Evolutionary conservation across 1,140 invertebrate genomes (phyloP).

Genomic region (Eumaeus atala): DNA sequence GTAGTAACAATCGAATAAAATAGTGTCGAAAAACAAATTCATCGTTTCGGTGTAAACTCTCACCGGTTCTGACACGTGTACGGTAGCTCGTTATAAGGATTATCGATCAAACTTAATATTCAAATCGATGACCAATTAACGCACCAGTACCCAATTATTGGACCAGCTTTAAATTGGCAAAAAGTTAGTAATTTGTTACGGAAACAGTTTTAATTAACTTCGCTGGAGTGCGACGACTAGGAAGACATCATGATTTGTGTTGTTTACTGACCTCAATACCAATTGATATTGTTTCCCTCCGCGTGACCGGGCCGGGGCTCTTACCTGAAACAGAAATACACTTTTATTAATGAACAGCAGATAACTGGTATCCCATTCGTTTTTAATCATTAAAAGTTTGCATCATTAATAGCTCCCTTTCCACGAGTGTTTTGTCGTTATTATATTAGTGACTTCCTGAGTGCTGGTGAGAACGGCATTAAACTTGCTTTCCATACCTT

Average conservation of each 20-base stretch:
- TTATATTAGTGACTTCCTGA: too few species aligned
- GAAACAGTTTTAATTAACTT: slow-evolving; percentile 29
- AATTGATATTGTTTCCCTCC: slow-evolving; percentile 13
- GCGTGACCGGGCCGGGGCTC: slow-evolving; percentile 5
- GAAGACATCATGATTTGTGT: slow-evolving; percentile 25
- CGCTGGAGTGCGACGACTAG: slow-evolving; percentile 12
- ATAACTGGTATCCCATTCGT: too few species aligned
- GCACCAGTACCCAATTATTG: background rate
- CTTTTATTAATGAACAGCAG: background rate
- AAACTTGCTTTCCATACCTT: too few species aligned
- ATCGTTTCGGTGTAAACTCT: too few species aligned
- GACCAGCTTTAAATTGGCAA: background rate
- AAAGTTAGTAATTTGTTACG: slow-evolving; percentile 1
- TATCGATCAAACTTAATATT: slow-evolving; percentile 3
- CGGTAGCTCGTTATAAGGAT: background rate
- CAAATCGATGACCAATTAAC: background rate
- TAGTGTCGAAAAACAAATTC: too few species aligned
- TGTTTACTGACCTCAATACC: slow-evolving; percentile 35
- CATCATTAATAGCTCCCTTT: too few species aligned
- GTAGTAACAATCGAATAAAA: too few species aligned
- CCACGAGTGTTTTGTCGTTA: too few species aligned
- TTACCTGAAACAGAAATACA: slow-evolving; percentile 23
- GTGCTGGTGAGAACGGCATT: too few species aligned
- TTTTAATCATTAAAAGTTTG: too few species aligned
- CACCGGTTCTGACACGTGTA: background rate